Evolutionary conservation across 2,113 vertebrate genomes (phyloP).

Genomic region (Marmota flaviventris): DNA sequence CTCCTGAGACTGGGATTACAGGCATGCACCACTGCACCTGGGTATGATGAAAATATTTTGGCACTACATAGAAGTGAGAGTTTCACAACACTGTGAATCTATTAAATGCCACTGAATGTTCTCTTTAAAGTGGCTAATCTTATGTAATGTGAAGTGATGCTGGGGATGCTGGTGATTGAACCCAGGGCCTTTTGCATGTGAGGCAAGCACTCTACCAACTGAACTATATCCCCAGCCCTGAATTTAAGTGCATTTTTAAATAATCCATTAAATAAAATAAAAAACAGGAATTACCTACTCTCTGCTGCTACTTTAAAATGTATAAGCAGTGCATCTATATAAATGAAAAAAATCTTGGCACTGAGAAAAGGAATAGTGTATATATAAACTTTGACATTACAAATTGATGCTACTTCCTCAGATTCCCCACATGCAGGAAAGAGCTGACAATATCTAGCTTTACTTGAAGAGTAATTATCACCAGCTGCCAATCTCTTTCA

Average conservation of each 20-base stretch:
- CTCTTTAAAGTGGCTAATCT: background rate
- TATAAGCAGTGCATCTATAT: background rate
- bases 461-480: background rate
- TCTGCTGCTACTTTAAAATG: background rate
- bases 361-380: background rate
- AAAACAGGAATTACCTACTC: background rate
- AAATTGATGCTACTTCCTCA: background rate
- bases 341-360: background rate
- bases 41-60: too few relatives aligned
- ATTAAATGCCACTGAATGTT: background rate
- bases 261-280: background rate
- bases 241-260: background rate
- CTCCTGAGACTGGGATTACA: too few relatives aligned
- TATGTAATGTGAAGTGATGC: background rate
- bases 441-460: background rate
- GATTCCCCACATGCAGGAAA: background rate
- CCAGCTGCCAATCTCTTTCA: background rate
- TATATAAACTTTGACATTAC: background rate
- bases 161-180: too few relatives aligned
- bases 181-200: too few relatives aligned
- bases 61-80: too few relatives aligned
- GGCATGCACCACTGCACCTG: too few relatives aligned
- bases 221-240: too few relatives aligned
- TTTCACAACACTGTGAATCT: background rate
- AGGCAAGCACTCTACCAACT: too few relatives aligned